phyloP scores from a whole-genome alignment of 1,140 invertebrate genomes.

The Hydropsyche tenuis region DNA sequence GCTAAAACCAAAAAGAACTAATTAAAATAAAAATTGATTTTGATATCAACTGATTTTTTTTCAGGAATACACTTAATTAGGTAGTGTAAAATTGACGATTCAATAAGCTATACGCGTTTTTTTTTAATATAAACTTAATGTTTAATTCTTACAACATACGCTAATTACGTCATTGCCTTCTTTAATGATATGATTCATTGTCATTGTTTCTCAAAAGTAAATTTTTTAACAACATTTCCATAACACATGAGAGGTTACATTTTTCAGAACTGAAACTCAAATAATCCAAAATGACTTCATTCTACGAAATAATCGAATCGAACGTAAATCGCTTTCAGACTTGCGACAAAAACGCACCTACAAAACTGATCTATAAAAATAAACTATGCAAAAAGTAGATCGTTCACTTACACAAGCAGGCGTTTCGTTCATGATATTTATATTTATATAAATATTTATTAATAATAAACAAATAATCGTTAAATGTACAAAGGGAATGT shows the following conservation, averaged over 20 bases:
- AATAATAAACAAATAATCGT: background rate
- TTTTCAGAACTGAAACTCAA: too few species aligned
- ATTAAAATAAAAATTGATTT: background rate
- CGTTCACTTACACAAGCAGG: slow-evolving; percentile 35
- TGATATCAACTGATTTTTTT: background rate
- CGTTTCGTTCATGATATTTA: slow-evolving; percentile 27
- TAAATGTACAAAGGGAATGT: background rate
- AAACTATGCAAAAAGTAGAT: slow-evolving; percentile 33
- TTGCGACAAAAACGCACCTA: background rate
- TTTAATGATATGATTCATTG: slow-evolving; percentile 28
- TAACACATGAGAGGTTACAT: too few species aligned
- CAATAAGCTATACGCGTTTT: slow-evolving; percentile 23
- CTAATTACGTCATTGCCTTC: slow-evolving; percentile 24
- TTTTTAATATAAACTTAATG: slow-evolving; percentile 13
- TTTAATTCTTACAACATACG: slow-evolving; percentile 3
- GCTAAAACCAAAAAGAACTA: background rate
- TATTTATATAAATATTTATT: background rate
- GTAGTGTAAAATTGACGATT: slow-evolving; percentile 13
- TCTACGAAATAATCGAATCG: too few species aligned
- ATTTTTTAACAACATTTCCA: background rate
- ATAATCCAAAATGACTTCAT: too few species aligned
- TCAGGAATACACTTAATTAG: background rate
- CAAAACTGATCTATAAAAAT: slow-evolving; percentile 26
- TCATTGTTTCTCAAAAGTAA: slow-evolving; percentile 11
- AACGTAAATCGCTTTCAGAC: background rate